Base-by-base conservation (phyloP, 2,113 vertebrate genomes). In the Eidolon helvum region DNA sequence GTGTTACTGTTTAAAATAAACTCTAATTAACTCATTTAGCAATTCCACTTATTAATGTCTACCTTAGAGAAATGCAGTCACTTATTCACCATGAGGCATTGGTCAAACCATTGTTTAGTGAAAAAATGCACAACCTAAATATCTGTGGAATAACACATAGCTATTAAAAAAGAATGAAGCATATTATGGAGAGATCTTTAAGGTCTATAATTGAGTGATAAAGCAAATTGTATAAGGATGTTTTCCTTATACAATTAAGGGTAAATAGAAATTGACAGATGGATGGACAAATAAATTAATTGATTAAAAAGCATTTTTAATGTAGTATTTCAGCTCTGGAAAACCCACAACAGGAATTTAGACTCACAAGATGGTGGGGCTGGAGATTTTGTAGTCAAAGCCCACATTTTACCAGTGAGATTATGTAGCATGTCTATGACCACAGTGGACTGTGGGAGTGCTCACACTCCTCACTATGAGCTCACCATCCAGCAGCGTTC, bases 201-300 rank as follows among this genome's bases (percentile, higher is more conserved):
- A 86, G 72, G 55, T 45, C 35, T 45, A 3, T 82, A 88, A 22
- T 33, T 38, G 48, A 83, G 26, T n/a, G 43, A 79, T 90, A 80
- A 65, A 72, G 72, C 90, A 88, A 83, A 59, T 57, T 45, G n/a
- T n/a, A n/a, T n/a, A n/a, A n/a, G n/a, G n/a, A 48, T 38, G 19
- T 78, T 94, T 55, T 50, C 59, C 50, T 86, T 84, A 87, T 10
- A 15, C 5, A 65, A 55, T 78, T 57, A 45, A 59, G 79, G 79
- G 69, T 33, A 66, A 92, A 80, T 65, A 88, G 24, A 91, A 92
- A 93, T 33, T 78, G 43, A 87, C 65, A 95, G 26, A 38, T 83
- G 10, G 7, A 24, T 82, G 77, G 26, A 79, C 12, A 40, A 4
- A 66, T 55, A 26, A 26, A 53, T 57, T 80, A 38, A 74, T 40